phyloP scores from a whole-genome alignment of 2,797 vertebrate species.

The Pangasius larnaudii region DNA sequence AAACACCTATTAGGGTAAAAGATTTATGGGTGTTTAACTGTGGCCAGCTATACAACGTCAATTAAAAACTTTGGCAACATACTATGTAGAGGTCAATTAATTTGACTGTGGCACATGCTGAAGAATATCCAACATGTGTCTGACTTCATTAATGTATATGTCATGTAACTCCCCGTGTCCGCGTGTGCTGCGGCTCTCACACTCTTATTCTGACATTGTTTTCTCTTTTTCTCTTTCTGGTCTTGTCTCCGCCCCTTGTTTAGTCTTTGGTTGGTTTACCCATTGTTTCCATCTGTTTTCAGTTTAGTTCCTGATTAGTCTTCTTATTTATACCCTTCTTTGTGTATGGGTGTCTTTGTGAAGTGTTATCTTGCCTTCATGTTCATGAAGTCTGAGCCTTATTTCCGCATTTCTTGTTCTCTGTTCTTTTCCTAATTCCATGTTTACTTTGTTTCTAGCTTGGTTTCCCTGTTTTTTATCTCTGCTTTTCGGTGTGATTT shows the following conservation, averaged over 20 bases:
- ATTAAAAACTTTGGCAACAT: background rate
- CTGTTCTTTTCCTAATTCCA: background rate
- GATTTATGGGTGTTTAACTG: background rate
- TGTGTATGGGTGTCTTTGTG: background rate
- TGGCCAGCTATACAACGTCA: no score
- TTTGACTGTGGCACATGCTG: background rate
- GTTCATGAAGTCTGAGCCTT: background rate
- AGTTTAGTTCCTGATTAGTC: background rate
- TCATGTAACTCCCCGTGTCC: no score
- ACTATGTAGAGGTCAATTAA: background rate
- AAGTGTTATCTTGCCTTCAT: background rate
- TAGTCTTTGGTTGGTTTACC: background rate
- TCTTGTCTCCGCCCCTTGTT: slow-evolving; percentile 1
- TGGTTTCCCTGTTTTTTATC: background rate
- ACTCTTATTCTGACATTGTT: background rate
- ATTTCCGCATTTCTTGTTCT: background rate
- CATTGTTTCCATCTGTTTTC: slow-evolving; percentile 4
- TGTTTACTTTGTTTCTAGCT: background rate
- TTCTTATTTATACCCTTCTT: background rate
- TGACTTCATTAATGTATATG: background rate
- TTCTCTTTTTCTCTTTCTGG: background rate
- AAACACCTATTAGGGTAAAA: background rate
- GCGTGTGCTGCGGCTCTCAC: background rate
- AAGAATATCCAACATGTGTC: background rate
- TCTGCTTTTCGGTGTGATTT: background rate